These are phyloP conservation scores for Phymatocera aterrima DNA, from an alignment of 2,888 invertebrate species.

Conservation along the genomic window DNA sequence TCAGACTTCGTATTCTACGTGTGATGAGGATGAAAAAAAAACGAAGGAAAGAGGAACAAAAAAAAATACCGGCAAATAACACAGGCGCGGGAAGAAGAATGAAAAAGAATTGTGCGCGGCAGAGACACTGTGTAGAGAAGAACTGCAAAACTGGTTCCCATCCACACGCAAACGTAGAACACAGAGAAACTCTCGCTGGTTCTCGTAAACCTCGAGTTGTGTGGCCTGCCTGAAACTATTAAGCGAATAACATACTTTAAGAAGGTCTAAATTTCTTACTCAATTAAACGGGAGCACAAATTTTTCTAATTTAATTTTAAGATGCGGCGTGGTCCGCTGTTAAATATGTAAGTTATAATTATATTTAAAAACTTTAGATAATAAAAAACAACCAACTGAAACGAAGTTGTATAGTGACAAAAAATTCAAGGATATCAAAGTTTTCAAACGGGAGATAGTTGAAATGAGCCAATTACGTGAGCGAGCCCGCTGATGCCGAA, in stretches of 20 bases:
- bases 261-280: neutral
- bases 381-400: no score
- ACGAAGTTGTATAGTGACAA: no score
- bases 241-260: constrained; percentile 2
- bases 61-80: neutral
- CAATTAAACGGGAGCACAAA: no score
- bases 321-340: no score
- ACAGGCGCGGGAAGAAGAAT: neutral
- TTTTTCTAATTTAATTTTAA: no score
- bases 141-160: constrained; percentile 36
- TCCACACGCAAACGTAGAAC: neutral
- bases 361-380: no score
- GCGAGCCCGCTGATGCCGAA: no score
- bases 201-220: neutral
- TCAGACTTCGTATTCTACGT: neutral
- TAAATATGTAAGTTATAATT: neutral
- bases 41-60: neutral
- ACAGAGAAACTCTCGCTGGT: neutral
- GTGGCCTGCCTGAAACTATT: neutral
- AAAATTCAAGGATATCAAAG: no score
- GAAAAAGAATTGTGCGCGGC: constrained; percentile 17
- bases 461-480: no score
- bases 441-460: no score
- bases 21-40: neutral
- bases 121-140: constrained; percentile 6